Evolutionary conservation across 1,140 invertebrate species (phyloP), one percentile per base, ranked within the genome.

Genomic region (Megalonaias nervosa): DNA sequence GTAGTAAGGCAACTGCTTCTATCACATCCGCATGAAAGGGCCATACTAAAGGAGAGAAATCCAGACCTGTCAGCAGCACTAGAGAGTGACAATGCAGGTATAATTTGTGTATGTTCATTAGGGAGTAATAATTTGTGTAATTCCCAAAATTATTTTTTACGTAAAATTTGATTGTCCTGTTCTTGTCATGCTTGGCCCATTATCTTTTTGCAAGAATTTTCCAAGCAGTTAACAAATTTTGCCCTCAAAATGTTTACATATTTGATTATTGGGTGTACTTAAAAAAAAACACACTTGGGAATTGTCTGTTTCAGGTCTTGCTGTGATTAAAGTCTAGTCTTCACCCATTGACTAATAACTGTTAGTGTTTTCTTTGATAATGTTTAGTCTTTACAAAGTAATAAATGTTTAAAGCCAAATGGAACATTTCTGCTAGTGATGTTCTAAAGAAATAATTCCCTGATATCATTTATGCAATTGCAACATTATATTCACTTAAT

Each of bases 31-130:
- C 96, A 98, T 89, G 96, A 98, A 86, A 86, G 98, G 77, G 95
- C 97, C 1, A 86, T 98, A 58, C 91, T 99, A 0, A 96, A 97
- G 89, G 97, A 98, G 88, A 97, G 98, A 84, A 99, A 99, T 93
- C 95, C 97, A 16, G 92, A 94, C 81, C 89, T 99, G 60, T 97
- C 97, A 21, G 97, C 98, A 90, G 97, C 98, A 23, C 89, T 98
- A 11, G 92, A 96, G 0, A 95, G 94, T 84, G 96, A 96, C 21
- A 95, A 95, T 89, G 90, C 96, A 80, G 95, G 95, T 92, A 23
- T 13, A 16, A 23, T 31, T 83, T 82, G 81, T 76, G 71, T 66
- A 15, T 21, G 74, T 56, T 23, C 38, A 14, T 60, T 57, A 48
- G 65, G 60, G 19, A 57, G 64, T 19, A 19, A 67, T 21, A 17